A percentile compares a stretch with the other conserved stretches of the same genome.
Evolutionary conservation across 2,113 vertebrate genomes (phyloP).

Genomic region (Odontesthes bonariensis): DNA sequence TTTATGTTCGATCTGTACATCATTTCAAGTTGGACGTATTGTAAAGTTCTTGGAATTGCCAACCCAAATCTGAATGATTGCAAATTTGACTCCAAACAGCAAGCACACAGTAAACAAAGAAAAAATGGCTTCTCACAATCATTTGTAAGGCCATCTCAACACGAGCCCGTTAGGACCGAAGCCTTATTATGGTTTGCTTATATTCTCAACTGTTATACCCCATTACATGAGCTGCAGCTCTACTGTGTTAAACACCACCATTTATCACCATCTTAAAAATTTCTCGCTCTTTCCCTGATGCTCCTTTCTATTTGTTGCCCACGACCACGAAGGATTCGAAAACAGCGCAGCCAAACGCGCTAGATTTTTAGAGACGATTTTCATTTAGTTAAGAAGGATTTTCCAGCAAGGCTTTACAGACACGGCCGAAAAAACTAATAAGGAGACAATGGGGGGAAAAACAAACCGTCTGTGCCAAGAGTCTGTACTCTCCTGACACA

Average conservation of each 20-base stretch:
- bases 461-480: not conserved
- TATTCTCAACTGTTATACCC: not conserved
- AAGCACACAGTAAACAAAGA: not conserved
- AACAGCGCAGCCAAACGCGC: not conserved
- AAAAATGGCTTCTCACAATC: not conserved
- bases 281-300: not conserved
- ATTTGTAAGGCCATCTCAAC: not conserved
- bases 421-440: not conserved
- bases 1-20: not conserved
- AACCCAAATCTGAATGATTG: not conserved
- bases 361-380: not conserved
- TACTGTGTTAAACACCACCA: conserved; percentile 23
- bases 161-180: not conserved
- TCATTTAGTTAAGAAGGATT: not conserved
- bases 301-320: not conserved
- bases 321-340: not conserved
- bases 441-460: not conserved
- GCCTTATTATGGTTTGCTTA: conserved; percentile 21
- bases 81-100: not conserved
- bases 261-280: conserved; percentile 16
- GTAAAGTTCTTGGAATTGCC: not conserved
- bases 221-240: not conserved
- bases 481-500: too few relatives aligned
- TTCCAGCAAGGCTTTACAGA: not conserved
- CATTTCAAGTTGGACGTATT: not conserved